phyloP scores from a whole-genome alignment of 2,797 vertebrate species.

The Aulostomus chinensis region DNA sequence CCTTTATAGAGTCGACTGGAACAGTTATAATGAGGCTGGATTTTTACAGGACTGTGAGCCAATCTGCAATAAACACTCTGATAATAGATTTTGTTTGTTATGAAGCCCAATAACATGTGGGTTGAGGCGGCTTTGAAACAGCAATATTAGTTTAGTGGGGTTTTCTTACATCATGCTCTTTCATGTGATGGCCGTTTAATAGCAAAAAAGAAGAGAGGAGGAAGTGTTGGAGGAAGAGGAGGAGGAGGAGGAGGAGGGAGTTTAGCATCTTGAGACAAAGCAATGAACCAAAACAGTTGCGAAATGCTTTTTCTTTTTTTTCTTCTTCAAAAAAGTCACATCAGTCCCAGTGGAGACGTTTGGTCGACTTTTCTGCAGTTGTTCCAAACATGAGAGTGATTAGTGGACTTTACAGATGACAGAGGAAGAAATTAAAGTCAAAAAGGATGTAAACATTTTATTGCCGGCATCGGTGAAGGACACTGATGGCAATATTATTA shows the following conservation, averaged over 20 bases:
- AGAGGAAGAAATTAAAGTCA: constrained; percentile 13
- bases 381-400: constrained; percentile 24
- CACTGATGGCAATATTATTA: constrained; percentile 90
- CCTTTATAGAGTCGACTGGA: constrained; percentile 63
- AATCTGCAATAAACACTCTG: constrained; percentile 51
- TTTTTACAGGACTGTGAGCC: constrained; percentile 22
- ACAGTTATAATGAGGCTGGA: constrained; percentile 33
- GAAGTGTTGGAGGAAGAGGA: constrained; percentile 8
- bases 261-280: constrained; percentile 46
- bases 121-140: constrained; percentile 58
- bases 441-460: constrained; percentile 60
- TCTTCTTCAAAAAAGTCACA: constrained; percentile 22
- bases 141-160: constrained; percentile 65
- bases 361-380: constrained; percentile 12
- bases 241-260: not conserved
- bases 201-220: constrained; percentile 37
- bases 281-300: constrained; percentile 50
- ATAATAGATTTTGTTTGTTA: constrained; percentile 56
- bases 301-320: constrained; percentile 30
- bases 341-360: constrained; percentile 8
- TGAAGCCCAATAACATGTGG: constrained; percentile 54
- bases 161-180: constrained; percentile 74
- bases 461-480: constrained; percentile 55
- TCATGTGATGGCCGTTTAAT: constrained; percentile 71
- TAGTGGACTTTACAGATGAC: constrained; percentile 18